Evolutionary conservation across 2,888 invertebrate species (phyloP).

Genomic region (Spisula solida): DNA sequence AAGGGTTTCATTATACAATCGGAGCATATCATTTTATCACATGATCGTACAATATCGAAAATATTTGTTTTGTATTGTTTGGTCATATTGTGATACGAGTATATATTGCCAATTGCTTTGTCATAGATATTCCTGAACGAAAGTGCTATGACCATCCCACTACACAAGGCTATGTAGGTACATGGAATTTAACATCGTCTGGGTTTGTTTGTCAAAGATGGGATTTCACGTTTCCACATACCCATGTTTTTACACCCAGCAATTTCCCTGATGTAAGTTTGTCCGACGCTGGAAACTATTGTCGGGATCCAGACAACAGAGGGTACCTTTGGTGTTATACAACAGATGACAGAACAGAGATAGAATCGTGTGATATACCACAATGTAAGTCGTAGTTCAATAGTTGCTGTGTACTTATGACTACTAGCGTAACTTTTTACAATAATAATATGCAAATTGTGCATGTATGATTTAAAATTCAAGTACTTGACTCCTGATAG

Average conservation of each 20-base stretch:
- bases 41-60: too few relatives aligned
- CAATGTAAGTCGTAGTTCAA: neutral
- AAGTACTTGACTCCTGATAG: too few relatives aligned
- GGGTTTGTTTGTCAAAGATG: slow-evolving; percentile 24
- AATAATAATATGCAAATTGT: too few relatives aligned
- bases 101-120: neutral
- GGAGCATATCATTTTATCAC: too few relatives aligned
- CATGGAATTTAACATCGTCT: slow-evolving; percentile 15
- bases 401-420: too few relatives aligned
- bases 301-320: slow-evolving; percentile 26
- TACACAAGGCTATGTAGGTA: neutral
- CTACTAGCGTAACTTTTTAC: too few relatives aligned
- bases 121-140: slow-evolving; percentile 10
- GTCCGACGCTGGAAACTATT: slow-evolving; percentile 19
- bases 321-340: slow-evolving; percentile 33
- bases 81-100: too few relatives aligned
- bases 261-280: slow-evolving; percentile 20
- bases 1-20: too few relatives aligned
- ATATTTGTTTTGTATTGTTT: too few relatives aligned
- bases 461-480: too few relatives aligned
- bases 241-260: neutral
- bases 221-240: neutral
- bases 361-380: slow-evolving; percentile 18
- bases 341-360: neutral
- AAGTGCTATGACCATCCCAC: neutral